These are phyloP conservation scores for Scaptomyza polygonia DNA, from an alignment of 2,888 invertebrate genomes.

Conservation along the genomic window DNA sequence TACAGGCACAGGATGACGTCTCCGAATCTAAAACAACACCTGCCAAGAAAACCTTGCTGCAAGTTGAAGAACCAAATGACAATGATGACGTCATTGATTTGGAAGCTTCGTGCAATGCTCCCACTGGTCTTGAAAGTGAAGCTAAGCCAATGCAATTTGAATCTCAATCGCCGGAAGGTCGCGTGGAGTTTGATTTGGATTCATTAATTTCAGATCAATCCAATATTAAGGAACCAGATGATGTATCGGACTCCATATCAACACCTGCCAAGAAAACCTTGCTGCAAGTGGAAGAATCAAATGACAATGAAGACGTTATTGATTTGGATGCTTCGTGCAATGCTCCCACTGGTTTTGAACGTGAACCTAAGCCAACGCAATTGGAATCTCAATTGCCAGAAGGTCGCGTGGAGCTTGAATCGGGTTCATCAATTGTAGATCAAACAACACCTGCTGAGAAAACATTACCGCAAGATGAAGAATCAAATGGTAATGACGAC, in stretches of 20 bases:
- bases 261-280: neutral
- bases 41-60: neutral
- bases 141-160: neutral
- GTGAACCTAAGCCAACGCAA: neutral
- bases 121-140: neutral
- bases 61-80: neutral
- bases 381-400: neutral
- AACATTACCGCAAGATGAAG: neutral
- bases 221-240: no score
- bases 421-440: neutral
- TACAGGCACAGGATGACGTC: no score
- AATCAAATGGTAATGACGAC: neutral
- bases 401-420: neutral
- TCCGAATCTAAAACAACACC: neutral
- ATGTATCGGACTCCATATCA: no score
- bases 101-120: neutral
- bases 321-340: conserved; percentile 4
- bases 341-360: neutral
- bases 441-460: neutral
- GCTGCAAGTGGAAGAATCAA: neutral
- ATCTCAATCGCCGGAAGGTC: neutral
- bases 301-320: neutral
- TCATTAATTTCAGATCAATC: neutral
- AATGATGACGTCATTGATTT: neutral
- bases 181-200: neutral